Evolutionary conservation across 2,888 invertebrate species (phyloP), one percentile per base, ranked within the genome.

Genomic region (Lepidochrysops patricia): DNA sequence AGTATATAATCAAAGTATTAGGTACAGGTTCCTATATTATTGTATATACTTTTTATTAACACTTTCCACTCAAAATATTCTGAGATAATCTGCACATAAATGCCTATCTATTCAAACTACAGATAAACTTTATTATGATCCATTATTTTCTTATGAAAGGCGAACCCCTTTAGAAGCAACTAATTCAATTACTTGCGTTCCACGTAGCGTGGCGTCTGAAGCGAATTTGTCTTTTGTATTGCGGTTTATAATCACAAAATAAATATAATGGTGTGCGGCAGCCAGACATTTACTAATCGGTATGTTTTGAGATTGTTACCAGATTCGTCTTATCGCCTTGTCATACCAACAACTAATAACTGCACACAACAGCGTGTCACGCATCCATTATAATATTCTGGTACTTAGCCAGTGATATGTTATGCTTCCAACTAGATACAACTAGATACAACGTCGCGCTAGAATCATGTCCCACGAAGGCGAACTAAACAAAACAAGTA

Each of bases 191-290:
- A 64, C 12, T 54, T 49, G 27, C 58, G 34, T 48, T 64, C 66
- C 66, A 67, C 64, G 67, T 62, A 29, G 58, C 64, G 64, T 61
- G 58, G 58, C 49, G 50, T 50, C 60, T 61, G 64, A 64, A 58
- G 62, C 62, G 63, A 66, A 66, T 66, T 52, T 64, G 62, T 75
- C 72, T 69, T 65, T 67, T 67, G 67, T 67, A 74, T 72, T 73
- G 23, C 23, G 72, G 70, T 74, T 74, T 71, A 71, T 68, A 48
- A 64, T 57, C 59, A 68, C 70, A 72, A 71, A 71, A 70, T 35
- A 63, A 62, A n/a, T n/a, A n/a, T n/a, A n/a, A n/a, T n/a, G n/a
- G n/a, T n/a, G n/a, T n/a, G n/a, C n/a, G n/a, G n/a, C n/a, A n/a
- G n/a, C n/a, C n/a, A n/a, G n/a, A n/a, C n/a, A n/a, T n/a, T n/a